Percentiles rank a stretch among this genome's conserved stretches.
Conservation (phyloP, 2,797 vertebrate genomes). For the Dendrocincla fuliginosa region DNA sequence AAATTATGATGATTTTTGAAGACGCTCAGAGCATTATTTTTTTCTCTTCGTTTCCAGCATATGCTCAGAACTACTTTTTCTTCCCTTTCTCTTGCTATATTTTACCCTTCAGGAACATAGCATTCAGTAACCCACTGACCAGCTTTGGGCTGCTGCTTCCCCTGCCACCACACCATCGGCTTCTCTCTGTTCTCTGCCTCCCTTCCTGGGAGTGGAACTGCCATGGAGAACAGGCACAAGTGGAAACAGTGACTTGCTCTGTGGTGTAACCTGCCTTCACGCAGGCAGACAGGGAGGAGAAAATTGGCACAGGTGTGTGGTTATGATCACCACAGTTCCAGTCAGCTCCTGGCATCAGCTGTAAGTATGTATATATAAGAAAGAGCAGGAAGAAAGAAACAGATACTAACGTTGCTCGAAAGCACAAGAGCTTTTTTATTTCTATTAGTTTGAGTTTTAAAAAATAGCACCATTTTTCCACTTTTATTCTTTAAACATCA, state of each 20-base stretch:
- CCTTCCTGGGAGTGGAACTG: not conserved
- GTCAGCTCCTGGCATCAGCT: not conserved
- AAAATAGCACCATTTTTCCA: not conserved
- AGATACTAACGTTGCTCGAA: not conserved
- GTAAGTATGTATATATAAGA: not conserved
- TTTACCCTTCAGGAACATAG: not conserved
- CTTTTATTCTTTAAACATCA: not conserved
- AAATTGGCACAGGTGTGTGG: not conserved
- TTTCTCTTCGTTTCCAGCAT: not conserved
- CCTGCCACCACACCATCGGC: fast-evolving
- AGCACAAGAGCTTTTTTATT: not conserved
- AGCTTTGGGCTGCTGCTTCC: not conserved
- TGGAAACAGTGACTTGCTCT: not conserved
- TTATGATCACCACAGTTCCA: not conserved
- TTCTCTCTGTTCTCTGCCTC: no score
- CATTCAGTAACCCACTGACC: not conserved
- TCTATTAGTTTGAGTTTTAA: not conserved
- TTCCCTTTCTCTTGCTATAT: not conserved
- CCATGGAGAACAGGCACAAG: fast-evolving
- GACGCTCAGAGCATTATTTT: not conserved
- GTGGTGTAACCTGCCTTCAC: fast-evolving
- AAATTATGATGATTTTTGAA: not conserved
- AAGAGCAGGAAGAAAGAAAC: not conserved
- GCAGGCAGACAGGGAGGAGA: fast-evolving
- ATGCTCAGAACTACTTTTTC: not conserved